These are phyloP conservation scores for Paedocypris sp. DNA, from an alignment of 2,113 vertebrate genomes.

Conservation along the genomic window DNA sequence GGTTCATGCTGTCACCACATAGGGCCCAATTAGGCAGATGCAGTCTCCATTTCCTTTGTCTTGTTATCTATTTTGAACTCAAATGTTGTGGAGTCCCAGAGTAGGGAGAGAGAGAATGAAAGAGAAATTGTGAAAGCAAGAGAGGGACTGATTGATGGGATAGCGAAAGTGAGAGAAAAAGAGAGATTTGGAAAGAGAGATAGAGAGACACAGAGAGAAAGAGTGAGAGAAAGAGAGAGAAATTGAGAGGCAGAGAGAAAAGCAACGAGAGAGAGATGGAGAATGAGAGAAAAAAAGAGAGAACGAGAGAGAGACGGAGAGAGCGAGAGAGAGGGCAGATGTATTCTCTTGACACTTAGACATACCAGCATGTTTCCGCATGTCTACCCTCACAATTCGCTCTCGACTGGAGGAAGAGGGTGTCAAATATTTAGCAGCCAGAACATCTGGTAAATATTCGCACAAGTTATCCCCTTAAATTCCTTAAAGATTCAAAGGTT, in stretches of 20 bases:
- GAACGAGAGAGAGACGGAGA: conserved; percentile 21
- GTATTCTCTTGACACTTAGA: conserved; percentile 27
- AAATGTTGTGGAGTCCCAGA: conserved; percentile 57
- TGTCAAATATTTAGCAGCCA: conserved; percentile 63
- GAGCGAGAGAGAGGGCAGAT: conserved; percentile 29
- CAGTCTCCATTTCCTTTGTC: conserved; percentile 51
- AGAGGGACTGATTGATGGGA: neutral
- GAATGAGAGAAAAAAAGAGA: no score
- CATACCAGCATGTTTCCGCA: conserved; percentile 18
- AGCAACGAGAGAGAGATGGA: no score
- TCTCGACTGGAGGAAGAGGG: conserved; percentile 54
- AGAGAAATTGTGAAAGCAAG: conserved; percentile 44
- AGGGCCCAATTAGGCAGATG: conserved; percentile 61
- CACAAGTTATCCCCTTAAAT: no score
- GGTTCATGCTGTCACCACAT: conserved; percentile 46
- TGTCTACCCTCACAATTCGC: conserved; percentile 5
- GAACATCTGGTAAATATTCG: no score
- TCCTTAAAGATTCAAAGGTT: no score
- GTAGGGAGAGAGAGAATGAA: no score
- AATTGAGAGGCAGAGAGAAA: neutral
- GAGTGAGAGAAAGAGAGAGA: conserved; percentile 37
- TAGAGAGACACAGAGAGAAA: no score
- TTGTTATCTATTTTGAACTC: conserved; percentile 64
- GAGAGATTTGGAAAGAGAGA: no score
- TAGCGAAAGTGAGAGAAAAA: neutral